phyloP scores from a whole-genome alignment of 2,888 invertebrate genomes.

The Agapostemon virescens region DNA sequence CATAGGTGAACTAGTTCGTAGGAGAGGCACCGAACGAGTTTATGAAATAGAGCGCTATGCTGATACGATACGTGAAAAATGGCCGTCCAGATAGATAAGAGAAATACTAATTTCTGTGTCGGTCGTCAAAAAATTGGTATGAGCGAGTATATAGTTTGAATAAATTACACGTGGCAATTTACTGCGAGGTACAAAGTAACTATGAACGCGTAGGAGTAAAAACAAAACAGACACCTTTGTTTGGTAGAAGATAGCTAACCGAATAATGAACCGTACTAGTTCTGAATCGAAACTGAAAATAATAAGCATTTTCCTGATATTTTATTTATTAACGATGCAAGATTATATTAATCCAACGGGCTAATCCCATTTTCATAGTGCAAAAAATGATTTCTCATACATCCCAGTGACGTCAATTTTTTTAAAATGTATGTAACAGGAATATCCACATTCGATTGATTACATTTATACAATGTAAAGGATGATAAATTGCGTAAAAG shows the following conservation, averaged over 20 bases:
- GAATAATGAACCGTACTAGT: not conserved
- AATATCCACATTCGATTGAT: too few species aligned
- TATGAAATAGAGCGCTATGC: constrained; percentile 16
- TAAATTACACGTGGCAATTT: constrained; percentile 12
- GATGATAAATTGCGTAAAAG: not conserved
- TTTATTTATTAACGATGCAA: too few species aligned
- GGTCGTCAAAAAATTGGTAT: constrained; percentile 14
- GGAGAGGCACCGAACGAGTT: constrained; percentile 26
- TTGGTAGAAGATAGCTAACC: not conserved
- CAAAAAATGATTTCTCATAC: not conserved
- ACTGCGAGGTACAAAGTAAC: not conserved
- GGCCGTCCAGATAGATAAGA: constrained; percentile 22
- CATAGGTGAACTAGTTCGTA: constrained; percentile 22
- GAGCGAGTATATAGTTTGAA: not conserved
- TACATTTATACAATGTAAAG: too few species aligned
- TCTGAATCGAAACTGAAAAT: not conserved
- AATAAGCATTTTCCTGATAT: too few species aligned
- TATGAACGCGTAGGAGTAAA: not conserved
- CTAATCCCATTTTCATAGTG: not conserved
- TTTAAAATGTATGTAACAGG: too few species aligned
- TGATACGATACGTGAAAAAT: constrained; percentile 31
- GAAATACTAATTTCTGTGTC: constrained; percentile 24
- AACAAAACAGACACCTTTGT: not conserved
- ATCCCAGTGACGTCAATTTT: too few species aligned
- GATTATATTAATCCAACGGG: too few species aligned